Evolutionary conservation across 2,113 vertebrate species (phyloP), one percentile per base, ranked within the genome.

Genomic region (Prionailurus bengalensis): DNA sequence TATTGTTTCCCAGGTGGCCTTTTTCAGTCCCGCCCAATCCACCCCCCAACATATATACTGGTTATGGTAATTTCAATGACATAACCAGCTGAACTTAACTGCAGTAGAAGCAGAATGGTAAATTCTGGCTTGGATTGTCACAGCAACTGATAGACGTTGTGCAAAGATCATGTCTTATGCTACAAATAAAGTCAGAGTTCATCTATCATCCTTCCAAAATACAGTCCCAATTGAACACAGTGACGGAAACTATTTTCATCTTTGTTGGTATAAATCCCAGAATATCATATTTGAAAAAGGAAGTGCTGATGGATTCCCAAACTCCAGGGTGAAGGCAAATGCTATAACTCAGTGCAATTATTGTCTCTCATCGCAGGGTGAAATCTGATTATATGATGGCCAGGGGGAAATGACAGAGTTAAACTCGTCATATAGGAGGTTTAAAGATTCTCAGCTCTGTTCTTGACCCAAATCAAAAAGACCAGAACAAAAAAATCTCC

Each of bases 111-210:
- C 23, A 65, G 33, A 89, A 29, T 5, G 85, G 23, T 66, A 39
- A 86, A 48, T 55, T 74, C 73, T 73, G 86, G 39, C 51, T 80
- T 65, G 65, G 36, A 15, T 25, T 91, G 87, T 94, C 88, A 85
- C 84, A 87, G 80, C 66, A 42, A 78, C 4, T 63, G 84, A 95
- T 33, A 85, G 71, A 85, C 88, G 66, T 78, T 95, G 95, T 88
- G 76, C 76, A 71, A 93, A 89, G 58, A 96, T 87, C 74, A 53
- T 2, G 16, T 84, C 45, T 89, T 61, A 63, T 25, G 66, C 78
- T 55, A 95, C 63, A 93, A 94, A 71, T 87, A 95, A 86, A 96
- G 71, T 68, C 68, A 95, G 90, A 61, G 36, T 94, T 71, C 58
- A 13, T 94, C 39, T 91, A 68, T 70, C 42, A 63, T 78, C 58